Percentiles rank a stretch among this genome's conserved stretches.
phyloP scores from a whole-genome alignment of 2,113 vertebrate species.

The Scomber colias region DNA sequence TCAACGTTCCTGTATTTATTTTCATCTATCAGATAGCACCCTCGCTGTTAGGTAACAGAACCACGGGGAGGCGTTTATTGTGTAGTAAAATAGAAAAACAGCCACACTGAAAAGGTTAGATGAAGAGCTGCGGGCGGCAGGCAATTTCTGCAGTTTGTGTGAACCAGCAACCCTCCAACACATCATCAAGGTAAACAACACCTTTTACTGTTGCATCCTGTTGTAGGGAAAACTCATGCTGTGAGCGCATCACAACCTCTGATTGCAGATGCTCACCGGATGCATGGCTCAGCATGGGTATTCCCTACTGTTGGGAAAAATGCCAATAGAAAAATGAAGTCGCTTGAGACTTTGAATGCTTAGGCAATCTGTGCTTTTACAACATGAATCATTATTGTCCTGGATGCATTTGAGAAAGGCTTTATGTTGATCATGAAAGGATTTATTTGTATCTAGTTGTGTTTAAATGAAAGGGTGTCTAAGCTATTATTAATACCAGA shows the following conservation, averaged over 20 bases:
- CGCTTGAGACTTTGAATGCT: neutral
- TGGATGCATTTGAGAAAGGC: neutral
- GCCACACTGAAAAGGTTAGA: neutral
- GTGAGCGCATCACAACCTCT: constrained; percentile 11
- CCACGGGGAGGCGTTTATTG: neutral
- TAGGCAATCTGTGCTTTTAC: neutral
- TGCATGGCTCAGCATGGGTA: neutral
- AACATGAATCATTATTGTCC: neutral
- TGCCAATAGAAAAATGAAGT: neutral
- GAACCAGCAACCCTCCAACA: neutral
- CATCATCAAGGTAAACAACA: constrained; percentile 17
- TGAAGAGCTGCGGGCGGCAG: constrained; percentile 2
- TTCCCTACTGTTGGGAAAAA: neutral
- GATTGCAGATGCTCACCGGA: neutral
- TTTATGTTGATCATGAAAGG: neutral
- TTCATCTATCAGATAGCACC: neutral
- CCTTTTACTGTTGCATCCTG: neutral
- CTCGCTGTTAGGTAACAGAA: neutral
- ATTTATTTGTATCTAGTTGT: neutral
- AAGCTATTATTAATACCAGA: neutral
- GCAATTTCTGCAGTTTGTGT: neutral
- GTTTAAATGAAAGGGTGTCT: neutral
- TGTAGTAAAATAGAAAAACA: neutral
- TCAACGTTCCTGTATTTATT: neutral
- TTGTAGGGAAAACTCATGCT: neutral